Evolutionary conservation across 2,113 vertebrate species (phyloP).

Genomic region (Petrocephalus zakoni): DNA sequence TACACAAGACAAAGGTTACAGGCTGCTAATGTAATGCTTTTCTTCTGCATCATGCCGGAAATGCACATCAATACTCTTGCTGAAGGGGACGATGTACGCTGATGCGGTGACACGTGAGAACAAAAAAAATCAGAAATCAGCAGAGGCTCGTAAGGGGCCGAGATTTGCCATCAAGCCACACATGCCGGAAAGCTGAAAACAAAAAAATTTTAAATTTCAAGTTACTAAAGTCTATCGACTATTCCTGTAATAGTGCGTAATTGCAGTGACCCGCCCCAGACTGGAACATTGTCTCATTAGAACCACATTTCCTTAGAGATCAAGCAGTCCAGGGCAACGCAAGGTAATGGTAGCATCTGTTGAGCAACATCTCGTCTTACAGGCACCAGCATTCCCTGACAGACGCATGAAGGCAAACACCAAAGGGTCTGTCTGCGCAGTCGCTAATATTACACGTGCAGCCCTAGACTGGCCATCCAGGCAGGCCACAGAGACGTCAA

Average conservation of each 20-base stretch:
- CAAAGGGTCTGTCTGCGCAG: background rate
- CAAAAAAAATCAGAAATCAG: background rate
- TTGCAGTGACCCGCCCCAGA: constrained; percentile 7
- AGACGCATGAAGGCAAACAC: background rate
- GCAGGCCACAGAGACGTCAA: background rate
- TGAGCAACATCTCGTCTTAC: background rate
- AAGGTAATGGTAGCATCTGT: background rate
- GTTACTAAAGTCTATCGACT: background rate
- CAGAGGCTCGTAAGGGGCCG: background rate
- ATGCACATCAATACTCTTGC: background rate
- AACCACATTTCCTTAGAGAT: constrained; percentile 12
- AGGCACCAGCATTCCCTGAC: background rate
- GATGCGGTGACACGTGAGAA: background rate
- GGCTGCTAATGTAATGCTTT: background rate
- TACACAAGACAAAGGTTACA: background rate
- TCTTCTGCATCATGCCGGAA: background rate
- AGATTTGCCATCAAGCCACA: background rate
- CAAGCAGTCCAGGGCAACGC: background rate
- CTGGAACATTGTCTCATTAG: constrained; percentile 7
- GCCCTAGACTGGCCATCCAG: background rate
- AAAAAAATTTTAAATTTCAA: background rate
- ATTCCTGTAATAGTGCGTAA: background rate
- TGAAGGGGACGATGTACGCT: background rate
- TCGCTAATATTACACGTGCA: background rate
- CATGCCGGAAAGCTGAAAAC: background rate